Percentiles rank a stretch among this genome's conserved stretches.
Conservation (phyloP, 2,797 vertebrate genomes). For the Aselliscus stoliczkanus region DNA sequence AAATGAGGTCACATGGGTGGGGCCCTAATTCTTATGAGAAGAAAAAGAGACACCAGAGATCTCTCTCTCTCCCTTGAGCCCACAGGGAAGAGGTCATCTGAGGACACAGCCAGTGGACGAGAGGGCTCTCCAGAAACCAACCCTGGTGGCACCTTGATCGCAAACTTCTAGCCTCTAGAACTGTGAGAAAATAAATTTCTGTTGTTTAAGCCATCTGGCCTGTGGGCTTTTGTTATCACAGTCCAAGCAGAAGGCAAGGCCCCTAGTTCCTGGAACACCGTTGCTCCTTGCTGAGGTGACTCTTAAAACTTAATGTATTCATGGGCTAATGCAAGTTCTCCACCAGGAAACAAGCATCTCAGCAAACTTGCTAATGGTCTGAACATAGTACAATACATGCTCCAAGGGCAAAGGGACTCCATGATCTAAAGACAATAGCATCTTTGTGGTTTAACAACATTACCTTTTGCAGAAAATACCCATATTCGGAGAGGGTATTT, state of each 20-base stretch:
- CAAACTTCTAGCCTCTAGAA: not conserved
- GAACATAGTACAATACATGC: not conserved
- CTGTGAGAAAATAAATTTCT: not conserved
- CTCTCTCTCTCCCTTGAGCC: not conserved
- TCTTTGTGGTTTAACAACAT: not conserved
- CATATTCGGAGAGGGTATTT: not conserved
- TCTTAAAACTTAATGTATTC: not conserved
- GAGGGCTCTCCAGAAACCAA: not conserved
- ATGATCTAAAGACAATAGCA: not conserved
- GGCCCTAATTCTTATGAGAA: not conserved
- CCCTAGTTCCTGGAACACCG: not conserved
- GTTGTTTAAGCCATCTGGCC: not conserved
- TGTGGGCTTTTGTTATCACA: not conserved
- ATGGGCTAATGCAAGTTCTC: not conserved
- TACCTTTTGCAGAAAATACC: slow-evolving; percentile 15
- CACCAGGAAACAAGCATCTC: not conserved
- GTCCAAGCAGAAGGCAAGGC: not conserved
- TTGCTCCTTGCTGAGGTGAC: not conserved
- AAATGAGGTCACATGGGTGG: not conserved
- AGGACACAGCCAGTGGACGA: not conserved
- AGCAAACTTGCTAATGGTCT: not conserved
- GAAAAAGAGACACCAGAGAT: not conserved
- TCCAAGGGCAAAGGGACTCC: not conserved
- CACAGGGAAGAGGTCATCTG: not conserved
- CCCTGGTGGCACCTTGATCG: not conserved